Evolutionary conservation across 53 echinoderm and acorn worm genomes (phyloP).

Genomic region (Henricia sp.): DNA sequence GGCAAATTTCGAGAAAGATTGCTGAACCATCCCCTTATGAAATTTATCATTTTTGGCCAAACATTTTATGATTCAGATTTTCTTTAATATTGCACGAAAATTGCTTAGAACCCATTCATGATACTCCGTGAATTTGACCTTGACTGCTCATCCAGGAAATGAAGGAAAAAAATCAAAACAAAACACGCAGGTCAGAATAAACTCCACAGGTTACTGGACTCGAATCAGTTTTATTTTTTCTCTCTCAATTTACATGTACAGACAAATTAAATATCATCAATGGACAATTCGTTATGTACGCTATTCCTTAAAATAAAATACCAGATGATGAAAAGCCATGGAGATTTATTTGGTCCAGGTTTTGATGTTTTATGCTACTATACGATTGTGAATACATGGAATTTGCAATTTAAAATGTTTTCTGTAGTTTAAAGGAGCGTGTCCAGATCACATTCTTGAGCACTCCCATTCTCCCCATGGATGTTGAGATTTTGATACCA

Average conservation of each 20-base stretch:
- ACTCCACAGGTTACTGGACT: slow-evolving; percentile 20
- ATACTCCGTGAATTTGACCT: too few species aligned
- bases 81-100: too few species aligned
- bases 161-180: too few species aligned
- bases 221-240: slow-evolving; percentile 20
- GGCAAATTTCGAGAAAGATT: too few species aligned
- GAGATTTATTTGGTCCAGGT: slow-evolving; percentile 49
- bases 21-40: too few species aligned
- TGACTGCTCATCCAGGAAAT: too few species aligned
- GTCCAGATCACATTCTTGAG: too few species aligned
- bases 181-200: not conserved
- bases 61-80: too few species aligned
- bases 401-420: slow-evolving; percentile 36
- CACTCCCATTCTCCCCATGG: too few species aligned
- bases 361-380: slow-evolving; percentile 14
- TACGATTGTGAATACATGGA: slow-evolving; percentile 31
- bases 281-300: not conserved
- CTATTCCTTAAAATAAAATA: not conserved
- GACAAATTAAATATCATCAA: slow-evolving; percentile 16
- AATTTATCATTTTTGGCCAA: too few species aligned
- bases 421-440: slow-evolving; percentile 20
- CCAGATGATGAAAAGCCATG: not conserved
- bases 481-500: too few species aligned
- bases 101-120: too few species aligned
- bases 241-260: slow-evolving; percentile 40